Evolutionary conservation across 2,888 invertebrate species (phyloP).

Genomic region (Leptinotarsa rubiginosa): DNA sequence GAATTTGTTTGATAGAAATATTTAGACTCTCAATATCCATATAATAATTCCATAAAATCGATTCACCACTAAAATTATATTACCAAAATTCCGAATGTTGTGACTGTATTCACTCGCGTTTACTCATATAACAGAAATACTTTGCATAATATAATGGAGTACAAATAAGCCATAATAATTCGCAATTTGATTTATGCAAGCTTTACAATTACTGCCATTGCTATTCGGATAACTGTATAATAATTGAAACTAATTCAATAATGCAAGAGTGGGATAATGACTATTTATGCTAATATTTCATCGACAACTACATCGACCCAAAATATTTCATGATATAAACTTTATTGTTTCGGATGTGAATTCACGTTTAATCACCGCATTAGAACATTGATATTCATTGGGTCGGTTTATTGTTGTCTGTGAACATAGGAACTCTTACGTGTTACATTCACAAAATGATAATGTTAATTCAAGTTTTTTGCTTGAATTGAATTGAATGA

Average conservation of each 20-base stretch:
- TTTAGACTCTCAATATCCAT: no score
- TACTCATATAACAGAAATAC: not conserved
- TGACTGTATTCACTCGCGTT: not conserved
- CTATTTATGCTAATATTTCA: conserved; percentile 13
- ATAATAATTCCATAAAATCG: no score
- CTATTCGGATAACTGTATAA: conserved; percentile 12
- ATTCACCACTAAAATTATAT: conserved; percentile 4
- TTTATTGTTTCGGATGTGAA: conserved; percentile 3
- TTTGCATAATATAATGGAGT: conserved; percentile 6
- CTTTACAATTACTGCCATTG: conserved; percentile 12
- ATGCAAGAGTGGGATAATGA: not conserved
- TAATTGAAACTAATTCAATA: conserved; percentile 15
- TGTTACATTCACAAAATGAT: not conserved
- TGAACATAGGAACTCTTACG: not conserved
- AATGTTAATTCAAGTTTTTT: no score
- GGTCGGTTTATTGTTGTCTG: not conserved
- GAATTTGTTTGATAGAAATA: no score
- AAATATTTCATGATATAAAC: conserved; percentile 9
- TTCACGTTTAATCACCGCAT: not conserved
- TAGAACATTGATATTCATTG: conserved; percentile 6
- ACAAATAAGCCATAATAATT: conserved; percentile 10
- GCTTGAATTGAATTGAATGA: no score
- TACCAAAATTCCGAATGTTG: not conserved
- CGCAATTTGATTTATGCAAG: conserved; percentile 1
- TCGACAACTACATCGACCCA: not conserved